Conservation (phyloP, 2,797 vertebrate species). For the Mus caroli region DNA sequence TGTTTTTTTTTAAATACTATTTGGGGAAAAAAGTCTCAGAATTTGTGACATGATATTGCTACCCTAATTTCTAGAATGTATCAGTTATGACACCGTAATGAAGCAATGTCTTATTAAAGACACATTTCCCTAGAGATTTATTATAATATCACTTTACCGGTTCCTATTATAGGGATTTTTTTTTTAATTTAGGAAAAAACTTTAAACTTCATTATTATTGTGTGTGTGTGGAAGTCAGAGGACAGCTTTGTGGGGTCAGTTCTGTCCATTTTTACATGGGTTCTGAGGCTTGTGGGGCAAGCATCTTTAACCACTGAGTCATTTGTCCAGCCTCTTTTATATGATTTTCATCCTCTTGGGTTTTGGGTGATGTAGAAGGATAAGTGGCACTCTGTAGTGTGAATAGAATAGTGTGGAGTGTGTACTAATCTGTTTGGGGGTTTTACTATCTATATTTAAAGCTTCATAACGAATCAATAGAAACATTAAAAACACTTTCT, state of each 20-base stretch:
- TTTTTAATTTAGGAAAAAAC: not conserved
- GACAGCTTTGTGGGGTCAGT: not conserved
- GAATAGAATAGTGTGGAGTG: conserved; percentile 32
- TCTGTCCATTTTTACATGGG: not conserved
- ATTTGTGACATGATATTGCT: conserved; percentile 62
- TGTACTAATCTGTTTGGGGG: not conserved
- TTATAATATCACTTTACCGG: conserved; percentile 43
- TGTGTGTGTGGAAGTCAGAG: not conserved
- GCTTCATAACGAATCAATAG: conserved; percentile 26
- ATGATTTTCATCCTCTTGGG: not conserved
- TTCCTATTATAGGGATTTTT: not conserved
- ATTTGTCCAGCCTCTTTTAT: not conserved
- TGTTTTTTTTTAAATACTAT: conserved; percentile 77
- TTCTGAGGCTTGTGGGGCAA: not conserved
- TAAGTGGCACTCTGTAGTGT: not conserved
- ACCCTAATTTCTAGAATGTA: conserved; percentile 70
- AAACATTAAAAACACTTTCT: conserved; percentile 16
- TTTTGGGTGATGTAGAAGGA: conserved; percentile 28
- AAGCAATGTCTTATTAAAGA: conserved; percentile 50
- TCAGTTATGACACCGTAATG: conserved; percentile 54
- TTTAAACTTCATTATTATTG: not conserved
- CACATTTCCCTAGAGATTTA: conserved; percentile 51
- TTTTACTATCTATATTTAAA: conserved; percentile 69
- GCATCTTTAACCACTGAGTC: not conserved
- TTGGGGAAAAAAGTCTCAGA: conserved; percentile 65